These are phyloP conservation scores for Troides helena DNA, from an alignment of 2,888 invertebrate species.

Conservation along the genomic window DNA sequence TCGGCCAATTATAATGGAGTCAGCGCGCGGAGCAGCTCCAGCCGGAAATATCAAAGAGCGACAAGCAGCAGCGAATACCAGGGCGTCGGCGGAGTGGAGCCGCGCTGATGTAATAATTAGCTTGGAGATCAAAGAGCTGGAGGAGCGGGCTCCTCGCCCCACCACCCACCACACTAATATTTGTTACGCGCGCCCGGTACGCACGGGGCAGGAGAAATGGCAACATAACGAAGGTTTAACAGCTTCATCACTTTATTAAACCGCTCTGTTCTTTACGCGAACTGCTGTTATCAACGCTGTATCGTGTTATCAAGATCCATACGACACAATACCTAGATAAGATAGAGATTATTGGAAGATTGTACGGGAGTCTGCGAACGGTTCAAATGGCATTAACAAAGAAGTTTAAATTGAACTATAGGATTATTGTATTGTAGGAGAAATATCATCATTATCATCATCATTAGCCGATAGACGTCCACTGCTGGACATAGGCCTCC, in stretches of 20 bases:
- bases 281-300: background rate
- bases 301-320: background rate
- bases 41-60: slow-evolving; percentile 39
- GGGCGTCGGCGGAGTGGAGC: slow-evolving; percentile 47
- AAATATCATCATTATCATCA: too few relatives aligned
- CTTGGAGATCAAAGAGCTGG: slow-evolving; percentile 59
- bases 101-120: slow-evolving; percentile 59
- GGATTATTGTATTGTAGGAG: too few relatives aligned
- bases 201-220: background rate
- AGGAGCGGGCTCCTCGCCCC: slow-evolving; percentile 46
- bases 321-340: too few relatives aligned
- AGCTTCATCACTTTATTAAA: background rate
- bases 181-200: background rate
- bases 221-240: slow-evolving; percentile 1
- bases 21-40: slow-evolving; percentile 25
- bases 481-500: too few relatives aligned
- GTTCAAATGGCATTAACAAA: too few relatives aligned
- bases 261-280: background rate
- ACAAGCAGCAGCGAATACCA: slow-evolving; percentile 57
- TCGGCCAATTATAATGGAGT: slow-evolving; percentile 22
- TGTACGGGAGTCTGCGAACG: too few relatives aligned
- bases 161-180: slow-evolving; percentile 18
- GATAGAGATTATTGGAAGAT: too few relatives aligned
- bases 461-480: too few relatives aligned
- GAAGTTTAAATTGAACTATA: too few relatives aligned